These are phyloP conservation scores for Acinonyx jubatus DNA, from an alignment of 2,113 vertebrate species.

Conservation along the genomic window DNA sequence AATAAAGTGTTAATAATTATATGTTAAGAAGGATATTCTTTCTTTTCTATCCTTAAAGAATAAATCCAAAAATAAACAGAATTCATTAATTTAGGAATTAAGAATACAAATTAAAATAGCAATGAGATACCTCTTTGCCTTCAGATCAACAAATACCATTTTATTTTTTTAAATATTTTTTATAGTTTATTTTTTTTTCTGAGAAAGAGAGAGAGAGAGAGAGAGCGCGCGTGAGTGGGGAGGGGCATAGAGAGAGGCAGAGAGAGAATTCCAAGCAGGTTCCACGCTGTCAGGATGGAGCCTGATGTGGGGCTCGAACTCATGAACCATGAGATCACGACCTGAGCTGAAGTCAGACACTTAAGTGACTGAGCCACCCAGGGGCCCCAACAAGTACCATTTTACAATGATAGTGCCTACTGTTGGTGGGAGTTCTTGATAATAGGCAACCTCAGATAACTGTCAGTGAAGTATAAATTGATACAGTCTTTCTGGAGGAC, in stretches of 20 bases:
- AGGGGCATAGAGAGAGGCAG: no score
- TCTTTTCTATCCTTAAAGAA: not conserved
- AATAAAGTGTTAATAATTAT: not conserved
- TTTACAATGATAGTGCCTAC: not conserved
- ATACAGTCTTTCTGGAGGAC: not conserved
- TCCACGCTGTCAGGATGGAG: no score
- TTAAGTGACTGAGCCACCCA: no score
- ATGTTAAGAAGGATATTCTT: not conserved
- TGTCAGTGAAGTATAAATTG: not conserved
- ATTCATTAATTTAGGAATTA: conserved; percentile 33
- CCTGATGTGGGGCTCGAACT: no score
- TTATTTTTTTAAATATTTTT: not conserved
- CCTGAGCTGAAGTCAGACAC: no score
- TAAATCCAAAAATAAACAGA: conserved; percentile 3
- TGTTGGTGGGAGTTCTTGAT: not conserved
- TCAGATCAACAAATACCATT: not conserved
- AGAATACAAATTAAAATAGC: conserved; percentile 38
- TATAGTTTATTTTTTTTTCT: no score
- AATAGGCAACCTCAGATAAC: not conserved
- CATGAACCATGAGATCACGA: no score
- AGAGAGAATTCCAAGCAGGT: no score
- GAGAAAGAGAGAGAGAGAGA: no score
- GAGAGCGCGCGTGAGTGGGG: no score
- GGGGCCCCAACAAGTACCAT: not conserved
- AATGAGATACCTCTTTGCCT: not conserved